phyloP scores from a whole-genome alignment of 2,113 vertebrate species.

The Hippoglossus stenolepis region DNA sequence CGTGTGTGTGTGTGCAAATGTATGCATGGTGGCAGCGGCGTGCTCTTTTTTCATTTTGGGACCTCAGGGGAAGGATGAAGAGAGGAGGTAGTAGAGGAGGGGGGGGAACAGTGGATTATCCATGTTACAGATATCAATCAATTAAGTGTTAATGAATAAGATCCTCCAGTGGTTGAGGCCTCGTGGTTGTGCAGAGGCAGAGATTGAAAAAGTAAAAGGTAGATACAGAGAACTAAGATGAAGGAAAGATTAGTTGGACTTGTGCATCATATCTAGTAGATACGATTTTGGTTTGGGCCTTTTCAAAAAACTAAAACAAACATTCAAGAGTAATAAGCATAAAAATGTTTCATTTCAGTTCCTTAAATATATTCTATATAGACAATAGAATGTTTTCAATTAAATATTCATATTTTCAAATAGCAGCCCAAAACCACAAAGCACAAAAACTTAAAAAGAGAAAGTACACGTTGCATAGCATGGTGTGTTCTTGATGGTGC shows the following conservation, averaged over 20 bases:
- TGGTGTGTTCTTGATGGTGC: neutral
- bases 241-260: neutral
- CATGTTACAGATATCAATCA: constrained; percentile 71
- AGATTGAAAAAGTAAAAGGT: too few relatives aligned
- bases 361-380: neutral
- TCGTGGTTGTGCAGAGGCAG: too few relatives aligned
- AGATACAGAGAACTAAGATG: neutral
- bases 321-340: neutral
- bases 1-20: constrained; percentile 43
- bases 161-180: constrained; percentile 37
- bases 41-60: constrained; percentile 59
- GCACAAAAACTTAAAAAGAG: too few relatives aligned
- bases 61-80: constrained; percentile 29
- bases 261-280: neutral
- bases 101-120: constrained; percentile 46
- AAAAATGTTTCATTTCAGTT: neutral
- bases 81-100: neutral
- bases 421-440: neutral
- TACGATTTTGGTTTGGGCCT: neutral
- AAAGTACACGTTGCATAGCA: neutral
- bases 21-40: constrained; percentile 38
- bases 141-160: constrained; percentile 75
- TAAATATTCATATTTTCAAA: neutral
- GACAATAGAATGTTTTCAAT: neutral
- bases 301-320: neutral